Percentiles rank a stretch among this genome's conserved stretches.
These are phyloP conservation scores for Synergus umbraculus DNA, from an alignment of 2,888 invertebrate species.

Conservation along the genomic window DNA sequence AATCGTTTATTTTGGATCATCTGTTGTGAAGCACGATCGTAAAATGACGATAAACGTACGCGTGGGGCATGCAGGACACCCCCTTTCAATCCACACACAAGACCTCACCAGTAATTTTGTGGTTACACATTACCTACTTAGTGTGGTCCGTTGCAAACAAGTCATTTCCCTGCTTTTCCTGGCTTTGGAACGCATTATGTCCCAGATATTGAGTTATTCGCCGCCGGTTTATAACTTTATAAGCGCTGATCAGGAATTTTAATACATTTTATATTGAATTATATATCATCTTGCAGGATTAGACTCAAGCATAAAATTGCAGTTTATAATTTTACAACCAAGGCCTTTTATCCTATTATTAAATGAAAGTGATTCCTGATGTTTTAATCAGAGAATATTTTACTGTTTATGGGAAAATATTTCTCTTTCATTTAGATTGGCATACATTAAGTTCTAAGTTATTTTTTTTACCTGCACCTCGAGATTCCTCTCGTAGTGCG, in stretches of 20 bases:
- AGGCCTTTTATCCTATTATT: background rate
- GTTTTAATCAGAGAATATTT: slow-evolving; percentile 11
- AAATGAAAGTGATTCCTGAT: slow-evolving; percentile 22
- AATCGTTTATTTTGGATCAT: slow-evolving; percentile 42
- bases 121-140: slow-evolving; percentile 27
- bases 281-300: slow-evolving; percentile 2
- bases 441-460: background rate
- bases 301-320: background rate
- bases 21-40: slow-evolving; percentile 36
- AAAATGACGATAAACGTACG: slow-evolving; percentile 38
- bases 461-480: background rate
- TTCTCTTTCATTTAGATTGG: slow-evolving; percentile 1
- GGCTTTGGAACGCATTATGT: background rate
- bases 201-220: slow-evolving; percentile 29
- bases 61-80: slow-evolving; percentile 5
- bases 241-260: slow-evolving; percentile 4
- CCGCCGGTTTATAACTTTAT: slow-evolving; percentile 32
- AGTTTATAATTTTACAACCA: background rate
- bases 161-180: slow-evolving; percentile 11
- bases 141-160: slow-evolving; percentile 23
- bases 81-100: slow-evolving; percentile 11
- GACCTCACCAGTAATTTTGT: slow-evolving; percentile 21
- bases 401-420: background rate
- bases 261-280: slow-evolving; percentile 10
- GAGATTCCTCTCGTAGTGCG: slow-evolving; percentile 14